These are phyloP conservation scores for Labeo calbasu DNA, from an alignment of 2,797 vertebrate species.

Conservation along the genomic window DNA sequence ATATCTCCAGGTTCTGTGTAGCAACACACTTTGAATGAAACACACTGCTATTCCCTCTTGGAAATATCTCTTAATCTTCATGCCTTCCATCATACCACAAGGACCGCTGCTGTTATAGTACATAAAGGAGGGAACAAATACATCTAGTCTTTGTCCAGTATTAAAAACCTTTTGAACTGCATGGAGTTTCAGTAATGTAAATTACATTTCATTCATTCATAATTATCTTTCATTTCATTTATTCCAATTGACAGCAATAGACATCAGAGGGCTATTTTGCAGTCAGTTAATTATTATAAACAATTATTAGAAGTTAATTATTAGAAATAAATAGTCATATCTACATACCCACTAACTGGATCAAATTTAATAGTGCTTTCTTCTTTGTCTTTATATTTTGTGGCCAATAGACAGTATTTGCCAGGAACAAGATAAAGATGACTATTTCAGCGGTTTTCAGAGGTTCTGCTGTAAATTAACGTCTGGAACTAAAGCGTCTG, in stretches of 20 bases:
- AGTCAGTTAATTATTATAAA: constrained; percentile 8
- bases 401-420: constrained; percentile 5
- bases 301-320: too few species aligned
- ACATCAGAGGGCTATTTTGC: constrained; percentile 21
- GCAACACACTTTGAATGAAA: constrained; percentile 80
- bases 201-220: constrained; percentile 23
- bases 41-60: constrained; percentile 10
- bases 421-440: background rate
- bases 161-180: constrained; percentile 25
- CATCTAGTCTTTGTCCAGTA: constrained; percentile 29
- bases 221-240: constrained; percentile 56
- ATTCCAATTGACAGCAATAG: constrained; percentile 55
- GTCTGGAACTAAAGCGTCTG: background rate
- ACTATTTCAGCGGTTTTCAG: background rate
- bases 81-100: constrained; percentile 27
- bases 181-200: constrained; percentile 10
- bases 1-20: constrained; percentile 84
- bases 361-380: constrained; percentile 18
- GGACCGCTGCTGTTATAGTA: constrained; percentile 66
- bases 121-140: constrained; percentile 53
- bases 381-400: constrained; percentile 33
- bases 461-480: background rate
- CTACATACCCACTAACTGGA: constrained; percentile 27
- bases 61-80: background rate
- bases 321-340: constrained; percentile 61